phyloP scores from a whole-genome alignment of 2,888 invertebrate species.

The Ptycholaimellus sp. region DNA sequence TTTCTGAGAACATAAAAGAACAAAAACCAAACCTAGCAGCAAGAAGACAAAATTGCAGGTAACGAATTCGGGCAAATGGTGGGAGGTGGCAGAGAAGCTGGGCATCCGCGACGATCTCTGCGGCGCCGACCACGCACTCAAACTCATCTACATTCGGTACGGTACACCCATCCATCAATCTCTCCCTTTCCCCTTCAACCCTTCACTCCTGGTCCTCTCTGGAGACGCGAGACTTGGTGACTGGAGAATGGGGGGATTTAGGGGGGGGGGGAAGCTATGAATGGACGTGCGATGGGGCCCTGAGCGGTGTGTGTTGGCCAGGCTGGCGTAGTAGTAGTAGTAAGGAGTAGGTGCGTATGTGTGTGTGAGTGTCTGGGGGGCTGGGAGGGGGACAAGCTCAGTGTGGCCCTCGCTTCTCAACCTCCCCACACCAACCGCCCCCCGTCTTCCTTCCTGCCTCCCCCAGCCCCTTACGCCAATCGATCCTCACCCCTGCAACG shows the following conservation, averaged over 20 bases:
- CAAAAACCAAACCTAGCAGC: too few species aligned
- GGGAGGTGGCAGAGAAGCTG: conserved; percentile 15
- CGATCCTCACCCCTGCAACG: too few species aligned
- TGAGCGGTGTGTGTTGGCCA: not conserved
- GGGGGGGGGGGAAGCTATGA: not conserved
- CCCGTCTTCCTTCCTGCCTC: not conserved
- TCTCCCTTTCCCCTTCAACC: too few species aligned
- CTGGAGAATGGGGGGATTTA: not conserved
- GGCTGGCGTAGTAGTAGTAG: not conserved
- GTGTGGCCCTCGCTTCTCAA: too few species aligned
- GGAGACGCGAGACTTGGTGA: not conserved
- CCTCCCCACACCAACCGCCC: too few species aligned
- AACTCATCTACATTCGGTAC: conserved; percentile 27
- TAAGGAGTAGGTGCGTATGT: not conserved
- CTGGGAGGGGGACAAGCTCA: too few species aligned
- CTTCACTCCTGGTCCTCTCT: too few species aligned
- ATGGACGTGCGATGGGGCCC: not conserved
- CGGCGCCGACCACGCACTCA: conserved; percentile 60
- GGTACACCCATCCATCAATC: too few species aligned
- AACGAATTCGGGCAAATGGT: conserved; percentile 15
- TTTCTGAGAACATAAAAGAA: too few species aligned
- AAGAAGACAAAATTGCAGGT: too few species aligned
- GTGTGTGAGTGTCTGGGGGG: not conserved
- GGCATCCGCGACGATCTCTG: conserved; percentile 53
- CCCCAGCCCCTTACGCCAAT: not conserved